Evolutionary conservation across 2,113 vertebrate species (phyloP).

Genomic region (Phylloscopus whistleri): DNA sequence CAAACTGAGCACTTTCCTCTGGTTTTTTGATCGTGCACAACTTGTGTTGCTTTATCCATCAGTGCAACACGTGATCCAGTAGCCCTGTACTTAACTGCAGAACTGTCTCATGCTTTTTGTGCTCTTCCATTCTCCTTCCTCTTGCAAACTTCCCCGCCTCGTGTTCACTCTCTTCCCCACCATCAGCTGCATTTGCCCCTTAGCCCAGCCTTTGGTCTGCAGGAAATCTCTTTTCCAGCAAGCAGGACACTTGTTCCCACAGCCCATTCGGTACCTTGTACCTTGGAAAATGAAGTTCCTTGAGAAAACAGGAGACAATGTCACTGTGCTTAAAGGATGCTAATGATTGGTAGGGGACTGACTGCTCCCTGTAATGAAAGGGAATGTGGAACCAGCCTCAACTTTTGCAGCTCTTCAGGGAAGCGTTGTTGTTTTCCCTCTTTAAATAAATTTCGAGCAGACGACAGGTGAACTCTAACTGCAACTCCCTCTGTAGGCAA

Average conservation of each 20-base stretch:
- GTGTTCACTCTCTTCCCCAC: background rate
- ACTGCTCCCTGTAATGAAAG: background rate
- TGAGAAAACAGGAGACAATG: background rate
- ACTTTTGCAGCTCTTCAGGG: slow-evolving; percentile 41
- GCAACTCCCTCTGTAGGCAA: slow-evolving; percentile 60
- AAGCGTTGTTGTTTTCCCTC: slow-evolving; percentile 23
- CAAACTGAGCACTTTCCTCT: background rate
- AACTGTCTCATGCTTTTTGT: background rate
- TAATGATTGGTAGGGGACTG: background rate
- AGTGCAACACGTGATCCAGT: background rate
- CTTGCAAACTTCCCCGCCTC: background rate
- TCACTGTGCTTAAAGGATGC: background rate
- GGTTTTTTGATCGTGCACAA: background rate
- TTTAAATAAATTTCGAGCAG: slow-evolving; percentile 56
- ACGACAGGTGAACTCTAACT: slow-evolving; percentile 58
- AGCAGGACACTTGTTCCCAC: background rate
- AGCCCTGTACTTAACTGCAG: background rate
- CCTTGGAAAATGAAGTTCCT: background rate
- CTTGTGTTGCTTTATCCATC: background rate
- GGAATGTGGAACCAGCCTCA: background rate
- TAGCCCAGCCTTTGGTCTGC: background rate
- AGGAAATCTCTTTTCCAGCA: background rate
- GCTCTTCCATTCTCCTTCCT: background rate
- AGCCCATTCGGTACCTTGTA: background rate
- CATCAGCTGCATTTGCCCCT: background rate